Base-by-base conservation (phyloP, 2,888 invertebrate species). In the Heliconius ethilla region DNA sequence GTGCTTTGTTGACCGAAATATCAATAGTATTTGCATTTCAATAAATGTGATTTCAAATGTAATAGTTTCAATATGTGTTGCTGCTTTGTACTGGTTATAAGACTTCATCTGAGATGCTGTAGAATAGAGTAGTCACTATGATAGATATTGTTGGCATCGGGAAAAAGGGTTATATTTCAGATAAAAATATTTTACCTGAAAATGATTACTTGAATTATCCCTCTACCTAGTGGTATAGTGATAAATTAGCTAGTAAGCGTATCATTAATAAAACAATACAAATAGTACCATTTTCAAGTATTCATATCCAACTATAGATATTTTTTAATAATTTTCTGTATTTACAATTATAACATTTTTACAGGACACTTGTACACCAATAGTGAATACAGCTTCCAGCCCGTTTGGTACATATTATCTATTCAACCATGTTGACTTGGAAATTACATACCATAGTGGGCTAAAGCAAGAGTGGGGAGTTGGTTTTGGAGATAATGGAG, bases 341-440 rank as follows among this genome's bases (percentile, higher is more conserved):
- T 33, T 63, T 9, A 22, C 9, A 51, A 70, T 72, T 25, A 66
- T 59, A 22, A 25, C 10, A 69, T 70, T 75, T 67, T 33, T 81
- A 78, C 78, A 93, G 93, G 95, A 95, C 80, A 95, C 95, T n/a
- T 96, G 96, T 82, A 91, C 95, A 15, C 92, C 94, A 3, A 92
- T 93, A 70, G 95, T 95, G 18, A 95, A 96, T 87, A 95, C 94
- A 0, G 89, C 91, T 33, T 95, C 96, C 83, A 95, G 94, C 82
- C 95, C 95, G 83, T 94, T 96, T 2, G 97, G 98, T 83, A 96
- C 97, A 0, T 99, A 97, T 90, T 99, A 98, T 90, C 94, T 99
- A 70, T 99, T 98, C 93, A 99, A 99, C 94, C 99, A 99, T 91
- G 98, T 99, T 66, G 99, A 99, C 91, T 94, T 99, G 81, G 96